phyloP scores from a whole-genome alignment of 92 coral and sea anemone genomes.

The Phymanthus crucifer region DNA sequence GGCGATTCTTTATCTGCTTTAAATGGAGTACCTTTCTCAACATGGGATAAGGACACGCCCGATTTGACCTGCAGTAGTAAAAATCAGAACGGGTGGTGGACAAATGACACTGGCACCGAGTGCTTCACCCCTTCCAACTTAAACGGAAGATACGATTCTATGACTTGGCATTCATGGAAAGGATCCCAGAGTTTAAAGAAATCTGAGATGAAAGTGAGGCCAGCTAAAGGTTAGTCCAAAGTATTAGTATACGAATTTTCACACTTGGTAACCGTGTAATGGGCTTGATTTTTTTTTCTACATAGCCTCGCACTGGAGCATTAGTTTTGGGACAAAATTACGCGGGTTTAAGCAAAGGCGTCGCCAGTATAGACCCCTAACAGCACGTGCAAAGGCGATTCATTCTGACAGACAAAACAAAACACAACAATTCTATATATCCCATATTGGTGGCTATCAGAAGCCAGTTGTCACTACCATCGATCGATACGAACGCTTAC shows the following conservation, averaged over 20 bases:
- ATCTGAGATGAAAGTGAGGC: conserved; percentile 28
- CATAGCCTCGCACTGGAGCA: no score
- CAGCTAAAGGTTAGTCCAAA: conserved; percentile 13
- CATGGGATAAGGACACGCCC: conserved; percentile 28
- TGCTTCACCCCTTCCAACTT: conserved; percentile 24
- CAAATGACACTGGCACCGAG: neutral
- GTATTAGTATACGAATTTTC: neutral
- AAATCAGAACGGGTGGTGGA: conserved; percentile 32
- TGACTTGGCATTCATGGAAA: conserved; percentile 30
- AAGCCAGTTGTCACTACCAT: no score
- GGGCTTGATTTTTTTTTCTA: no score
- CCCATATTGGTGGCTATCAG: no score
- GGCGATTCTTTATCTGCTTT: conserved; percentile 30
- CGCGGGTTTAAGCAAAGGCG: no score
- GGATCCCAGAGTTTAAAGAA: conserved; percentile 1
- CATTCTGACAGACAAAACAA: no score
- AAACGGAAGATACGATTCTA: conserved; percentile 29
- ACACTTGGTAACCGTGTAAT: no score
- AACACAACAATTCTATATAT: no score
- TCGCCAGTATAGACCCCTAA: no score
- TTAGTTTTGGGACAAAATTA: no score
- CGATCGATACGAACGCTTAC: no score
- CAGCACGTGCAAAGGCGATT: no score
- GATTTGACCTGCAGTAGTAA: neutral
- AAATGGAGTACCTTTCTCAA: conserved; percentile 17